Base-by-base conservation (phyloP, 1,140 invertebrate genomes). In the Leptonema lineaticorne region DNA sequence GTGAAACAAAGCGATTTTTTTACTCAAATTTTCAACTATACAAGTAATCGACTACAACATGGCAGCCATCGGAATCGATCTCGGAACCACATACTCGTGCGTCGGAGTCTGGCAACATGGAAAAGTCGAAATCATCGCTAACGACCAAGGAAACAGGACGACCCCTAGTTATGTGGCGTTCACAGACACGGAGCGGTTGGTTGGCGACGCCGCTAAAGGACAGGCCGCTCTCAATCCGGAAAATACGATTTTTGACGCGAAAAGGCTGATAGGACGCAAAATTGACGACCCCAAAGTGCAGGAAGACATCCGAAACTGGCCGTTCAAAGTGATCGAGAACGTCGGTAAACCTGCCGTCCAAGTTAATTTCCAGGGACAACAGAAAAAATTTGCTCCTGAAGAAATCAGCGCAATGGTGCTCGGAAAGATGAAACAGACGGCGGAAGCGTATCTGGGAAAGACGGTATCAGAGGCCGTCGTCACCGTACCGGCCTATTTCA, bases 101-200 rank as follows among this genome's bases (percentile, higher is more conserved):
- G 91, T 93, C 7, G 91, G 89, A 46, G 90, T 92, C 2, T 93
- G 87, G 82, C 88, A 92, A 74, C 85, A 95, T 76, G 93, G 92
- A 56, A 94, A 93, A 80, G 90, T 96, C 45, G 93, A 95, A 80
- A 95, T 96, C 75, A 95, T 96, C 74, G 93, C 93, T 75, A 96
- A 97, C 77, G 94, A 96, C 78, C 93, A 95, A 83, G 95, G 94
- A 20, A 96, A 96, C 81, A 82, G 94, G 48, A 96, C 93, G 26
- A 96, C 94, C 37, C 93, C 93, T 7, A 91, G 90, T 63, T 96
- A 95, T 81, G 94, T 97, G 37, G 94, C 92, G 1, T 90, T 94
- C 78, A 92, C 89, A 0, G 91, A 94, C 69, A 89, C 87, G 0
- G 92, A 94, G 76, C 79, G 90, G 1, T 81, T 92, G 8, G 90